Base-by-base conservation (phyloP, 2,888 invertebrate species). In the Ctenicera cuprea region DNA sequence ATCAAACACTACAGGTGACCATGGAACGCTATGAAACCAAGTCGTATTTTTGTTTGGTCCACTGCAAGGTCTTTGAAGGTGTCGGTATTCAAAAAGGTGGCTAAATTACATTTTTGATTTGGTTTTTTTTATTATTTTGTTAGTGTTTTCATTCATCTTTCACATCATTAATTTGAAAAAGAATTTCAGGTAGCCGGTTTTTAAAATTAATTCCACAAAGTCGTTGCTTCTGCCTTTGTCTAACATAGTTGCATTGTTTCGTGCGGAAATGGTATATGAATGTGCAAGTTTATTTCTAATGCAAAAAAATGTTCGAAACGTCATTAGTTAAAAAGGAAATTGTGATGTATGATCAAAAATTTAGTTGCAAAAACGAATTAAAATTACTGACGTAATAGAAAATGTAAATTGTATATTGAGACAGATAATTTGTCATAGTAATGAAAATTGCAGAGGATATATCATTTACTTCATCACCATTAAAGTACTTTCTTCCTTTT, bases 31-130 rank as follows among this genome's bases (percentile, higher is more conserved):
- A 18, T 30, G 43, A 9, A 12, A 18, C 11, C 30, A 37, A 12
- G 3, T 7, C 7, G 2, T 20, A 12, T n/a, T 43, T 33, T 50
- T n/a, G 26, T 26, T 38, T 66, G 76, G 63, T 50, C 74, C 30
- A 59, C 73, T 54, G 69, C 59, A 67, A 68, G 67, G 73, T 69
- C 68, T 75, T 52, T 71, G 66, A 68, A 80, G 77, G 77, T 78
- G 82, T 80, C 82, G 80, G 79, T 80, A 77, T 76, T 79, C 77
- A 77, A 82, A 81, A 74, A 78, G 77, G 77, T 73, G 71, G 76
- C 65, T 77, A 82, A 82, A 83, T 82, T 82, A 81, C 81, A 82
- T 82, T 83, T 83, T 81, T 81, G 82, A 82, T 83, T 82, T 80
- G 76, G 78, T 82, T 82, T 82, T 80, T 83, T 80, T 64, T 65